A percentile compares a stretch with the other conserved stretches of the same genome.
These are phyloP conservation scores for Verasper variegatus DNA, from an alignment of 2,113 vertebrate genomes.

Conservation along the genomic window DNA sequence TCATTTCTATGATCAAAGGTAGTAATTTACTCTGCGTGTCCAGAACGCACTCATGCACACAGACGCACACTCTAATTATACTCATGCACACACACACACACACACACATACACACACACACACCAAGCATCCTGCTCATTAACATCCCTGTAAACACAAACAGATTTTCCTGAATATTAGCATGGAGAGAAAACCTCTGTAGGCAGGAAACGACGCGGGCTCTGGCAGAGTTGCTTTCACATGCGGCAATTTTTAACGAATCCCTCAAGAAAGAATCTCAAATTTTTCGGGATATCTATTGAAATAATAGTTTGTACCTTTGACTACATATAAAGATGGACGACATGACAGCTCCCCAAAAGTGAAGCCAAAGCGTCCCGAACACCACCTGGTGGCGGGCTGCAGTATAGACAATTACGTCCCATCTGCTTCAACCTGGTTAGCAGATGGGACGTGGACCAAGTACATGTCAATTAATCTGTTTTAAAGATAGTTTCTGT, in stretches of 20 bases:
- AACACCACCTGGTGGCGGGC: too few relatives aligned
- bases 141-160: conserved; percentile 49
- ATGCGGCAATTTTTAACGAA: not conserved
- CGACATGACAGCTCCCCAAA: too few relatives aligned
- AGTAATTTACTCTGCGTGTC: conserved; percentile 56
- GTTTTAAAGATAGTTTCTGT: too few relatives aligned
- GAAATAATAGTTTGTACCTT: not conserved
- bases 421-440: too few relatives aligned
- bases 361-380: too few relatives aligned
- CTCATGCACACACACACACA: conserved; percentile 9
- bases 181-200: conserved; percentile 19
- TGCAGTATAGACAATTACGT: too few relatives aligned
- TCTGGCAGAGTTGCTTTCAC: conserved; percentile 6
- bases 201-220: conserved; percentile 20
- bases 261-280: not conserved
- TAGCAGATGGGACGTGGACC: too few relatives aligned
- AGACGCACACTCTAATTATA: conserved; percentile 33
- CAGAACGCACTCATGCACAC: conserved; percentile 9
- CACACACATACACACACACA: conserved; percentile 35
- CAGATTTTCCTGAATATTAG: conserved; percentile 45
- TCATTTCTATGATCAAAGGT: conserved; percentile 66
- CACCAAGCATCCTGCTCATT: conserved; percentile 30
- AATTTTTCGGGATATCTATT: not conserved
- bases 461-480: too few relatives aligned
- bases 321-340: too few relatives aligned